Evolutionary conservation across 2,888 invertebrate genomes (phyloP), one percentile per base, ranked within the genome.

Genomic region (Globia sparganii): DNA sequence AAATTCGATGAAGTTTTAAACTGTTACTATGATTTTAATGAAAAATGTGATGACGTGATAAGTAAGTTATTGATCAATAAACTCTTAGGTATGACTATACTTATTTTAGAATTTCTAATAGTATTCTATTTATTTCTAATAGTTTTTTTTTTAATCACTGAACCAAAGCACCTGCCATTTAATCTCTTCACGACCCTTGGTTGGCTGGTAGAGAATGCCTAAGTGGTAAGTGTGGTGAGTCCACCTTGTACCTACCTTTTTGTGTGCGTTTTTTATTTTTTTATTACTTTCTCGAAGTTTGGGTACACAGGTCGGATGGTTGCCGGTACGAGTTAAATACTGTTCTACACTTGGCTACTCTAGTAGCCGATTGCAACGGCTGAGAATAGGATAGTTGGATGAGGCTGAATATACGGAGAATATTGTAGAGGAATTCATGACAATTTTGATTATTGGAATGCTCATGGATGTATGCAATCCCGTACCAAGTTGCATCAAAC

Each of bases 1-100:
- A 79, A 74, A 72, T 46, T 34, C 28, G 71, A 74, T 66, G 21
- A 86, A 86, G 85, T 81, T 86, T 77, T 56, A 49, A 67, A 78
- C 65, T 37, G 46, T 64, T 70, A 77, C 46, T 77, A 64, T 67
- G 21, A 59, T 78, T 49, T 62, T 77, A 49, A 83, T 73, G 25
- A 80, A 72, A 82, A 67, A 62, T n/a, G 31, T n/a, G 11, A 65
- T 25, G n/a, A 37, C 8, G 46, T 72, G 28, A 37, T 71, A 21
- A 31, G 25, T 18, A 59, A 59, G 13, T 43, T 13, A n/a, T 34
- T 4, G 13, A 46, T 43, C 0, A 46, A 5, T 3, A 13, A 46
- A 21, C 3, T 72, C 9, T 18, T 28, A 34, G 8, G 4, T 43
- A 25, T 28, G 15, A 6, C 18, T 28, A 9, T 28, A 28, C 53